A percentile compares a stretch with the other conserved stretches of the same genome.
Conservation (phyloP, 2,113 vertebrate species). For the Ailuropoda melanoleuca region DNA sequence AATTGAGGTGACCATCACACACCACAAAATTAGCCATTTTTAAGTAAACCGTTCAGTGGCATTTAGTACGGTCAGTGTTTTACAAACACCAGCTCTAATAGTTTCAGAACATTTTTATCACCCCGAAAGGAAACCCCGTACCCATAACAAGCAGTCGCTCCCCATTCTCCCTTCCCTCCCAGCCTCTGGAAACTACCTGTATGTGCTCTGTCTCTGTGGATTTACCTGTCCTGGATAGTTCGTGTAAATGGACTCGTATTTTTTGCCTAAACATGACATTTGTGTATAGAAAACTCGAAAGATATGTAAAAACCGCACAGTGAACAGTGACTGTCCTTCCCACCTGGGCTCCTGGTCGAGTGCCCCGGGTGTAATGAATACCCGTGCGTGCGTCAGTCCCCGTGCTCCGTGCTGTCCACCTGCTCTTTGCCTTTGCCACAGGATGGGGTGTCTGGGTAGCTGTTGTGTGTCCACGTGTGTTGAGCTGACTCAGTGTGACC, state of each 20-base stretch:
- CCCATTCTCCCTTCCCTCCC: not conserved
- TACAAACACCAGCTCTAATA: not conserved
- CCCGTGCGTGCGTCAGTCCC: rapidly evolving
- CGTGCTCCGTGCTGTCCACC: not conserved
- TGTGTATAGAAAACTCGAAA: not conserved
- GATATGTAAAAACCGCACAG: rapidly evolving
- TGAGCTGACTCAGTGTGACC: not conserved
- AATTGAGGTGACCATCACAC: not conserved
- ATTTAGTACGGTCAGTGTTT: not conserved
- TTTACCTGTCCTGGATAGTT: not conserved
- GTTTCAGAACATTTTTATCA: not conserved
- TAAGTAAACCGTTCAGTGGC: not conserved
- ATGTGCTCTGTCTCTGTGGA: not conserved
- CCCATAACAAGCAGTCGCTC: not conserved
- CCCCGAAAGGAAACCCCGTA: not conserved
- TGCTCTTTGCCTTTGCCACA: not conserved
- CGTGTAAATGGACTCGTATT: rapidly evolving
- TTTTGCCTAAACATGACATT: not conserved
- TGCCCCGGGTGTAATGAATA: rapidly evolving
- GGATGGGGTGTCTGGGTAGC: not conserved
- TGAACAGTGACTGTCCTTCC: not conserved
- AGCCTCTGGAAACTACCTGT: rapidly evolving
- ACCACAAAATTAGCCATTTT: not conserved
- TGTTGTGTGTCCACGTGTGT: rapidly evolving
- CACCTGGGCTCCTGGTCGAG: rapidly evolving